Percentiles rank a stretch among this genome's conserved stretches.
These are phyloP conservation scores for Sphenopsis melanotis DNA, from an alignment of 2,797 vertebrate genomes.

Conservation along the genomic window DNA sequence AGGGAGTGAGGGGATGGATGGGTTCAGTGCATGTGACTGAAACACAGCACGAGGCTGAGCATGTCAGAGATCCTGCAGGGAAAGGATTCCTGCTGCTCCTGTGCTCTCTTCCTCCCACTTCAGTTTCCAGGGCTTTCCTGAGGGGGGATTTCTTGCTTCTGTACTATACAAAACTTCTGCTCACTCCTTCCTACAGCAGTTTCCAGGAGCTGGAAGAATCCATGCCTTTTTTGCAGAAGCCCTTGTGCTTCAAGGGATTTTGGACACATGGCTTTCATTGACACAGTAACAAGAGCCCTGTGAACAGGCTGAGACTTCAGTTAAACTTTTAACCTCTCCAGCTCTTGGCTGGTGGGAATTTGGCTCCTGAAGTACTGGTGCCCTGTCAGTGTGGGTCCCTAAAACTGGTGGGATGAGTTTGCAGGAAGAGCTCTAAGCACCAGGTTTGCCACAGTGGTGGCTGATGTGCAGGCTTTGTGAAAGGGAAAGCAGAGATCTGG, in stretches of 20 bases:
- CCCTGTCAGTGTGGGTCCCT: not conserved
- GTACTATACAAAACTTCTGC: not conserved
- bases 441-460: not conserved
- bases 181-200: not conserved
- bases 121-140: not conserved
- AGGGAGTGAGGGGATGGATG: not conserved
- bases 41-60: rapidly evolving
- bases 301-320: not conserved
- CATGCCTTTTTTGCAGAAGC: not conserved
- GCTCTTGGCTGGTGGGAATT: not conserved
- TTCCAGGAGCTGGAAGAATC: not conserved
- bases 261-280: not conserved
- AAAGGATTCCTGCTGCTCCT: not conserved
- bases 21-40: not conserved
- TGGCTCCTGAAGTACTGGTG: not conserved
- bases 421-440: not conserved
- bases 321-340: not conserved
- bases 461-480: not conserved
- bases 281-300: not conserved
- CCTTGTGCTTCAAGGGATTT: not conserved
- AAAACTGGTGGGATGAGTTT: not conserved
- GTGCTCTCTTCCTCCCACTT: not conserved
- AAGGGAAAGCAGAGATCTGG: not conserved
- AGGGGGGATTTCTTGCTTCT: not conserved
- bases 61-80: not conserved